Evolutionary conservation across 1,140 invertebrate genomes (phyloP).

Genomic region (Helicorthomorpha holstii): DNA sequence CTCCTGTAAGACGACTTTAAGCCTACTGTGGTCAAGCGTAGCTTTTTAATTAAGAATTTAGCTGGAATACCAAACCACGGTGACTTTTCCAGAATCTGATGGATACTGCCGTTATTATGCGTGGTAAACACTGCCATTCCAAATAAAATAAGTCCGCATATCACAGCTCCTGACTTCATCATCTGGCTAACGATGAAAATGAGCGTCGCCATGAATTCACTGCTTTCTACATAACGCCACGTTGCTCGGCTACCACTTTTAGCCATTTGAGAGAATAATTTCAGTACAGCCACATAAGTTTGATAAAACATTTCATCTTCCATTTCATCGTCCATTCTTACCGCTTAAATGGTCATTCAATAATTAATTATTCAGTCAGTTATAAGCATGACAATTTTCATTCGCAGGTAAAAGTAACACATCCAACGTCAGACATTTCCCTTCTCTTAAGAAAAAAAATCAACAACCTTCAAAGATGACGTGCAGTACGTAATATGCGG

Average conservation of each 20-base stretch:
- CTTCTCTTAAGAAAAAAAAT: no score
- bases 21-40: neutral
- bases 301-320: constrained; percentile 70
- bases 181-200: constrained; percentile 19
- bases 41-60: neutral
- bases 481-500: no score
- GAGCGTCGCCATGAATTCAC: neutral
- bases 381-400: no score
- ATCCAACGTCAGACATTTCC: no score
- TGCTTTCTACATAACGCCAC: neutral
- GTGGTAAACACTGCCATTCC: neutral
- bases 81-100: neutral
- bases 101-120: neutral
- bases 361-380: no score
- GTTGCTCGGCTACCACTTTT: no score
- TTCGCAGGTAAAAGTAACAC: no score
- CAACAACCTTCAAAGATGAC: no score
- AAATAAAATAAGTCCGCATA: constrained; percentile 46
- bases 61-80: neutral
- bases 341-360: no score
- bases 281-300: constrained; percentile 62
- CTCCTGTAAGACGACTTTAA: constrained; percentile 1
- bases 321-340: constrained; percentile 70
- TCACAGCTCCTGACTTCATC: constrained; percentile 51
- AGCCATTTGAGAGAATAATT: constrained; percentile 56